A percentile compares a stretch with the other conserved stretches of the same genome.
These are phyloP conservation scores for Drosophila mayri DNA, from an alignment of 1,140 invertebrate species.

Conservation along the genomic window DNA sequence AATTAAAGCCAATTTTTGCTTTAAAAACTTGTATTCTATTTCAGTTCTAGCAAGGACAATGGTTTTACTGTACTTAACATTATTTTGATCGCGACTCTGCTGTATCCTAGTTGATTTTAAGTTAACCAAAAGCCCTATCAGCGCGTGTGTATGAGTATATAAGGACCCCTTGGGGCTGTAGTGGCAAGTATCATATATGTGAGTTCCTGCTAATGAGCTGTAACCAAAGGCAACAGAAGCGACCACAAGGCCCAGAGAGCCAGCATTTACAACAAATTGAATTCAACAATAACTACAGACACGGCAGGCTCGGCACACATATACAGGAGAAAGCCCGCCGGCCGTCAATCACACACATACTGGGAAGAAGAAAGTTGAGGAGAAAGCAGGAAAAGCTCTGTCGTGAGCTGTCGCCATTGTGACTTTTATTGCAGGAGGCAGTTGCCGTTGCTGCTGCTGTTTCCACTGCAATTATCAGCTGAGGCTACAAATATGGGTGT, in stretches of 20 bases:
- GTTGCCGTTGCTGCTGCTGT: constrained; percentile 32
- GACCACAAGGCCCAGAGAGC: constrained; percentile 33
- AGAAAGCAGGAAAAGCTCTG: constrained; percentile 29
- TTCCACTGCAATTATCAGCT: constrained; percentile 61
- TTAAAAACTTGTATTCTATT: background rate
- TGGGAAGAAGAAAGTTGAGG: constrained; percentile 11
- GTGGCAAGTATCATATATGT: constrained; percentile 3
- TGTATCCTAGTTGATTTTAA: constrained; percentile 38
- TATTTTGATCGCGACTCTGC: constrained; percentile 22
- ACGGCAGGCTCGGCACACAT: constrained; percentile 4
- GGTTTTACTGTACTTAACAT: constrained; percentile 13
- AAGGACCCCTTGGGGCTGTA: background rate
- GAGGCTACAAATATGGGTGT: constrained; percentile 16
- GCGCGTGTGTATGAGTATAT: constrained; percentile 5
- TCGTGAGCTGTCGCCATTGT: constrained; percentile 54
- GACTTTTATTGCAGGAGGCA: constrained; percentile 52
- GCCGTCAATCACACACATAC: constrained; percentile 43
- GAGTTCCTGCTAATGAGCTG: constrained; percentile 65
- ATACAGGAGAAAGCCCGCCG: constrained; percentile 21
- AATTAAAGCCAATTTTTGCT: background rate
- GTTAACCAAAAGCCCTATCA: constrained; percentile 48
- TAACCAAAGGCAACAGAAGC: constrained; percentile 64
- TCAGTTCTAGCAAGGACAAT: background rate
- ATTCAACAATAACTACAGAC: constrained; percentile 54
- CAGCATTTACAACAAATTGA: constrained; percentile 65